Percentiles rank a stretch among this genome's conserved stretches.
Evolutionary conservation across 1,140 invertebrate species (phyloP).

Genomic region (Bathynomus jamesi): DNA sequence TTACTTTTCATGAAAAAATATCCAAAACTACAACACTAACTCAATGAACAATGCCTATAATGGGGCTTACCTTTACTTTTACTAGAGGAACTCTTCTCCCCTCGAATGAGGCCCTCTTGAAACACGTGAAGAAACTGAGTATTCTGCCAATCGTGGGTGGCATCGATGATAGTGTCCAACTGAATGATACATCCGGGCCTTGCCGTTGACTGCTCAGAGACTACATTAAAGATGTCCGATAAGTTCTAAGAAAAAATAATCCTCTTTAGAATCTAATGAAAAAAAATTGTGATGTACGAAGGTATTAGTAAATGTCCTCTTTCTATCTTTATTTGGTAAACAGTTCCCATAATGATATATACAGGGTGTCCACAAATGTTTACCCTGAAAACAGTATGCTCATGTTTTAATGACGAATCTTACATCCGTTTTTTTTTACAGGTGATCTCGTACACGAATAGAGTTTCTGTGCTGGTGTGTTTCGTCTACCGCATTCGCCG

Average conservation of each 20-base stretch:
- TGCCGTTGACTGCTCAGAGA: constrained; percentile 97
- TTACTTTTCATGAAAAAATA: constrained; percentile 16
- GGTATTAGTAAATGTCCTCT: too few relatives aligned
- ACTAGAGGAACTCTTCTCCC: constrained; percentile 47
- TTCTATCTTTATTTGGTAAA: too few relatives aligned
- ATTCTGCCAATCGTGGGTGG: constrained; percentile 86
- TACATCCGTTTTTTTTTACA: too few relatives aligned
- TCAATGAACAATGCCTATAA: constrained; percentile 15
- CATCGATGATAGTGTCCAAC: constrained; percentile 85
- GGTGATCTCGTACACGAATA: too few relatives aligned
- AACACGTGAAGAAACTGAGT: constrained; percentile 95
- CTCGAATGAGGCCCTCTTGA: constrained; percentile 85
- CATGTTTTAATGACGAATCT: too few relatives aligned
- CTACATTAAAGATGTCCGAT: constrained; percentile 85
- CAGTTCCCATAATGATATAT: too few relatives aligned
- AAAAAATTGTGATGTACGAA: background rate
- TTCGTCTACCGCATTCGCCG: too few relatives aligned
- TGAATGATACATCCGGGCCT: constrained; percentile 95
- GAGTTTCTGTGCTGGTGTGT: too few relatives aligned
- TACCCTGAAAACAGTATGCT: too few relatives aligned
- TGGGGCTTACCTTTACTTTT: constrained; percentile 18
- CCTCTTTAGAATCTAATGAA: background rate
- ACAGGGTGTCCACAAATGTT: too few relatives aligned
- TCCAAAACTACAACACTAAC: constrained; percentile 24
- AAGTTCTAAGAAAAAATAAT: too few relatives aligned